Base-by-base conservation (phyloP, 2,888 invertebrate species). In the Acrobasis suavella region DNA sequence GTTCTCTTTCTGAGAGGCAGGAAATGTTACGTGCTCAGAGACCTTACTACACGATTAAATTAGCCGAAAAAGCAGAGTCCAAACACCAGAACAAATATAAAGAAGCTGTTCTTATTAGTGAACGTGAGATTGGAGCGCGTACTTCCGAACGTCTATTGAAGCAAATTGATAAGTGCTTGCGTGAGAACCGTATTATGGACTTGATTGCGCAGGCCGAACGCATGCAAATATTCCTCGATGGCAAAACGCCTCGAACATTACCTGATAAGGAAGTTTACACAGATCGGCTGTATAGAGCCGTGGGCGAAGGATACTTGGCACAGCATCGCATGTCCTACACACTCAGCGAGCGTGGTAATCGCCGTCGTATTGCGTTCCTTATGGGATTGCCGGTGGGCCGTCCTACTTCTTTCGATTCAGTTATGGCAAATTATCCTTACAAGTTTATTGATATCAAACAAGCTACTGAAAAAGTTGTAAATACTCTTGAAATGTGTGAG, bases 361-460 rank as follows among this genome's bases (percentile, higher is more conserved):
- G 89, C 37, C 86, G 92, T 2, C 85, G 92, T 60, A 86, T 92
- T 51, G 89, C 89, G 50, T 91, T 90, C 73, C 81, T 92, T 5
- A 90, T 92, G 89, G 91, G 92, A 2, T 73, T 91, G 22, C 83
- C 88, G 0, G 80, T 86, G 0, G 89, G 89, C 1, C 84, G 92
- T 2, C 88, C 91, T 0, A 82, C 75, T 14, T 91, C 91, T 8
- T 91, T 86, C 70, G 92, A 92, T 69, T 92, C 92, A n/a, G 91
- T 92, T 0, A 86, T 91, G 81, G 91, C 89, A 9, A 88, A 78
- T 65, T 91, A 89, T 76, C 91, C 91, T 37, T 83, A 87, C 69
- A 91, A 90, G 69, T 91, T 90, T 59, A 81, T 87, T 54, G 89
- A 91, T 67, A 82, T 86, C 54, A 85, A 88, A 72, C 75, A 81